phyloP scores from a whole-genome alignment of 1,140 invertebrate species.

The Amyelois transitella region DNA sequence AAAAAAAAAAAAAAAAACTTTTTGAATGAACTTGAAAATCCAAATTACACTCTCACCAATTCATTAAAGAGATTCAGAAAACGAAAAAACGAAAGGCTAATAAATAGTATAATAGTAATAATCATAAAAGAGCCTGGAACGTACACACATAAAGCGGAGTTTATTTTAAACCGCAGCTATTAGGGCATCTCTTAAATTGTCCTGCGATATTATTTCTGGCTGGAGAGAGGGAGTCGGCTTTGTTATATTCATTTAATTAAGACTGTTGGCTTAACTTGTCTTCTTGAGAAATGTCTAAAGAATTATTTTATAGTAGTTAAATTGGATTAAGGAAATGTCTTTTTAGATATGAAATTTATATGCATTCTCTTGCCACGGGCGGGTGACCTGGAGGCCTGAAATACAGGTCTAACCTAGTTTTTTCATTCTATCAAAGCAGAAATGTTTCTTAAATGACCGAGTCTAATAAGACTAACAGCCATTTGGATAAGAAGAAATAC shows the following conservation, averaged over 20 bases:
- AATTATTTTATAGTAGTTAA: neutral
- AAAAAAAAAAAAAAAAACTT: too few relatives aligned
- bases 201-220: conserved; percentile 16
- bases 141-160: conserved; percentile 1
- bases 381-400: too few relatives aligned
- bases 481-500: too few relatives aligned
- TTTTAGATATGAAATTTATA: too few relatives aligned
- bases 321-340: neutral
- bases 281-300: neutral
- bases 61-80: neutral
- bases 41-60: neutral
- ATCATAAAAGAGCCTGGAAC: conserved; percentile 10
- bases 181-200: conserved; percentile 19
- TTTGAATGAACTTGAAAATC: too few relatives aligned
- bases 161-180: conserved; percentile 17
- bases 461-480: too few relatives aligned
- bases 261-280: neutral
- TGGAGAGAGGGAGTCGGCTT: conserved; percentile 7
- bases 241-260: neutral
- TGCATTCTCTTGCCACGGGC: too few relatives aligned
- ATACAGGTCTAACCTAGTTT: too few relatives aligned
- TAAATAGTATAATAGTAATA: conserved; percentile 8
- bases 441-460: too few relatives aligned
- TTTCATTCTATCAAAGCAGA: too few relatives aligned
- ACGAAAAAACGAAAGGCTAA: neutral